phyloP scores from a whole-genome alignment of 2,888 invertebrate genomes.

The Taenaris catops region DNA sequence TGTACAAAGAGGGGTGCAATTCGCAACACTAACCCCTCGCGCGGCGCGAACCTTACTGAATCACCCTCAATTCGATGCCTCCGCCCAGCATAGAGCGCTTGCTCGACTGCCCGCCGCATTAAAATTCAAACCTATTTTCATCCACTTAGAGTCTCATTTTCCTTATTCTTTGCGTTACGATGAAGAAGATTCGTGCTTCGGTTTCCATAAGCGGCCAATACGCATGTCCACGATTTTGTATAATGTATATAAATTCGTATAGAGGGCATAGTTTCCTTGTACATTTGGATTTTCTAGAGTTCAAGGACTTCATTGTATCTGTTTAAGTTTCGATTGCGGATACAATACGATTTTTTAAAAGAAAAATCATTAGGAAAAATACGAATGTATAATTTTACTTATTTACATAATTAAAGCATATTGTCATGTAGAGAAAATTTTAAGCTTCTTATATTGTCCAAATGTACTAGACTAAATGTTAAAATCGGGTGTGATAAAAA shows the following conservation, averaged over 20 bases:
- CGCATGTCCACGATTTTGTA: slow-evolving; percentile 75
- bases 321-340: slow-evolving; percentile 44
- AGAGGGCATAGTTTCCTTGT: slow-evolving; percentile 71
- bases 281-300: slow-evolving; percentile 72
- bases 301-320: slow-evolving; percentile 72
- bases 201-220: slow-evolving; percentile 71
- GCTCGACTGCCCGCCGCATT: slow-evolving; percentile 42
- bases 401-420: too few relatives aligned
- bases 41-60: slow-evolving; percentile 73
- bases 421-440: too few relatives aligned
- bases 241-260: slow-evolving; percentile 60
- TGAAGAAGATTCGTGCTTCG: slow-evolving; percentile 70
- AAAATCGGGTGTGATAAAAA: too few relatives aligned
- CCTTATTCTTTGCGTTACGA: slow-evolving; percentile 36
- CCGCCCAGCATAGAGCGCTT: slow-evolving; percentile 78
- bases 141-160: slow-evolving; percentile 37
- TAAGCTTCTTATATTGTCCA: too few relatives aligned
- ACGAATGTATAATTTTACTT: too few relatives aligned
- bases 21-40: slow-evolving; percentile 61
- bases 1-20: slow-evolving; percentile 51
- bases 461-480: too few relatives aligned
- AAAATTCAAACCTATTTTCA: slow-evolving; percentile 33
- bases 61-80: slow-evolving; percentile 72
- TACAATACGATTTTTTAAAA: slow-evolving; percentile 1
- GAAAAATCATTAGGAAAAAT: too few relatives aligned